Conservation (phyloP, 2,888 invertebrate genomes). For the Psylliodes chrysocephalus region DNA sequence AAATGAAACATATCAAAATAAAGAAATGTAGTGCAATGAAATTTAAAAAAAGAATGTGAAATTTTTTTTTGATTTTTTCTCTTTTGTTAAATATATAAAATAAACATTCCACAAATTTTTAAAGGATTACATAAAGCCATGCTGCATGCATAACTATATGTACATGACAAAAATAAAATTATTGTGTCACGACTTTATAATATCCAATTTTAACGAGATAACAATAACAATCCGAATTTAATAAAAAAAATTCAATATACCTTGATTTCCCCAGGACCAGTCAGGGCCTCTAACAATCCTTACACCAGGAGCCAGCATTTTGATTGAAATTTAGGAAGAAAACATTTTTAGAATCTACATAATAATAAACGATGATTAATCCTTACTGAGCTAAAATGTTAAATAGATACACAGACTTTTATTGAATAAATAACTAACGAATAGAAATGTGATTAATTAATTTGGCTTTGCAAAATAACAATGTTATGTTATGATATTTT, state of each 20-base stretch:
- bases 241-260: conserved; percentile 55
- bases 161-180: too few relatives aligned
- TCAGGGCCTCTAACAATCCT: conserved; percentile 83
- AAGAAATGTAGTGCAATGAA: too few relatives aligned
- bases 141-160: too few relatives aligned
- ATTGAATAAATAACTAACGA: not conserved
- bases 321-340: not conserved
- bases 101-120: too few relatives aligned
- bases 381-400: not conserved
- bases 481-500: not conserved
- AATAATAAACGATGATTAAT: not conserved
- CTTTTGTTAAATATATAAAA: too few relatives aligned
- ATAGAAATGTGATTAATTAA: not conserved
- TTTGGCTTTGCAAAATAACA: not conserved
- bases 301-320: conserved; percentile 75
- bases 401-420: not conserved
- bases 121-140: too few relatives aligned
- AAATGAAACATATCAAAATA: too few relatives aligned
- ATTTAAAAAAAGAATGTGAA: too few relatives aligned
- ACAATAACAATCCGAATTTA: not conserved
- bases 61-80: too few relatives aligned
- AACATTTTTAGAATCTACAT: not conserved
- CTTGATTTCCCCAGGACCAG: conserved; percentile 86
- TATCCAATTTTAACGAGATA: too few relatives aligned
- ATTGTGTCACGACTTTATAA: too few relatives aligned